Evolutionary conservation across 2,113 vertebrate species (phyloP), one percentile per base, ranked within the genome.

Genomic region (Mustela nigripes): DNA sequence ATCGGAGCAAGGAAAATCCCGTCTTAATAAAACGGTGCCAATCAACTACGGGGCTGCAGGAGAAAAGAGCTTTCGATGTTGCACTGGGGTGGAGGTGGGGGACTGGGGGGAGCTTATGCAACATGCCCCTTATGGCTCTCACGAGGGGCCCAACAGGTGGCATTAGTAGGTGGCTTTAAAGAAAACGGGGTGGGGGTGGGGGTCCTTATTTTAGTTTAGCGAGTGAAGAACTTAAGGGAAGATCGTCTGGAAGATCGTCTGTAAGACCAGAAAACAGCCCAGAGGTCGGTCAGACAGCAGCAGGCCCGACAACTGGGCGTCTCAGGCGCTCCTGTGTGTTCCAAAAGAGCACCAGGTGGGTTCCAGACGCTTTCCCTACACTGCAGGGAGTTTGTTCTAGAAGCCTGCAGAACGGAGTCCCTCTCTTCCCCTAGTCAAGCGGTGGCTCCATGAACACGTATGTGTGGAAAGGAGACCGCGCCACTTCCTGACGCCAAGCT

Each of bases 371-470:
- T 28, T 71, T 62, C 53, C n/a, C 65, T 78, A 0, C 26, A 9
- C 39, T 1, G 31, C n/a, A 18, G 19, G 69, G 24, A 45, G 33
- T 22, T 26, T 15, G 21, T 18, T 50, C 42, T 42, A 11, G 21
- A 73, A 14, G 10, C 62, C n/a, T 16, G 39, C 50, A 45, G 56
- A 22, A 39, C 39, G 6, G 1, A 0, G 2, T 0, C 12, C 10
- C 36, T 39, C n/a, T 26, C 53, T 26, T 5, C 3, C 42, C 4
- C 7, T 8, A 15, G 82, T 60, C 76, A 45, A 36, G 11, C 0
- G 19, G 15, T 22, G 65, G 21, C 5, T 0, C 21, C 1, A 21
- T 0, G 45, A 22, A 12, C 12, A 0, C 0, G 1, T 28, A 60
- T 0, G 1, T 28, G 58, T 5, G 79, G 14, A 15, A 73, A 33